phyloP scores from a whole-genome alignment of 2,113 vertebrate genomes.

The Calyptomena viridis region DNA sequence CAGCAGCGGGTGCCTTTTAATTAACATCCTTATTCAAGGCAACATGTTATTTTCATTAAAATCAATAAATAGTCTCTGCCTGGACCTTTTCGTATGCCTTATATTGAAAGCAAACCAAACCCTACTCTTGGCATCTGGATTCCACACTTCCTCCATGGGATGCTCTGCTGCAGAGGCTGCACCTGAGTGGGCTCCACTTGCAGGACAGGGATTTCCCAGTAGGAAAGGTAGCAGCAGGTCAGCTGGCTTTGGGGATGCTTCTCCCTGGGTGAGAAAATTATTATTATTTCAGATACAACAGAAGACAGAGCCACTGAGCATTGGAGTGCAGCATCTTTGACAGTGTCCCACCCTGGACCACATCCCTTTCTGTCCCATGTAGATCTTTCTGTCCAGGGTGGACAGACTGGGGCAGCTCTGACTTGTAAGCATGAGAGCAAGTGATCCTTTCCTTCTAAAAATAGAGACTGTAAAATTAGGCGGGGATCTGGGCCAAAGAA shows the following conservation, averaged over 20 bases:
- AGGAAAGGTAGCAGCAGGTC: background rate
- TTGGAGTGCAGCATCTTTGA: background rate
- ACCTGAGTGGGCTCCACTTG: background rate
- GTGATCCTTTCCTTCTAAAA: background rate
- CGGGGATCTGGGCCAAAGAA: fast-evolving
- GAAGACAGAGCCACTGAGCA: background rate
- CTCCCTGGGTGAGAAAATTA: background rate
- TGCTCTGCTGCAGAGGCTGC: background rate
- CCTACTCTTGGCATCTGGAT: slow-evolving; percentile 34
- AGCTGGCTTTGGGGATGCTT: background rate
- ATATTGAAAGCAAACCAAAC: background rate
- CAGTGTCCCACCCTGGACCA: fast-evolving
- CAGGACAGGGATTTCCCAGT: fast-evolving
- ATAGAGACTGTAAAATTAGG: background rate
- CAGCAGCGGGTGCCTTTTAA: slow-evolving; percentile 55
- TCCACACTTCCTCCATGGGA: background rate
- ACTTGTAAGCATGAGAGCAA: background rate
- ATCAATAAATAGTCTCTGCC: slow-evolving; percentile 29
- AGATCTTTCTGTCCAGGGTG: background rate
- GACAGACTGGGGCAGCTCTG: background rate
- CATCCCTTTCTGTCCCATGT: background rate
- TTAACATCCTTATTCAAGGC: slow-evolving; percentile 45
- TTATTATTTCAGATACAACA: background rate
- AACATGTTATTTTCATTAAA: slow-evolving; percentile 60
- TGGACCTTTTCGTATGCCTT: background rate